Percentiles rank a stretch among this genome's conserved stretches.
Conservation (phyloP, 1,140 invertebrate genomes). For the Neotoxoptera formosana region DNA sequence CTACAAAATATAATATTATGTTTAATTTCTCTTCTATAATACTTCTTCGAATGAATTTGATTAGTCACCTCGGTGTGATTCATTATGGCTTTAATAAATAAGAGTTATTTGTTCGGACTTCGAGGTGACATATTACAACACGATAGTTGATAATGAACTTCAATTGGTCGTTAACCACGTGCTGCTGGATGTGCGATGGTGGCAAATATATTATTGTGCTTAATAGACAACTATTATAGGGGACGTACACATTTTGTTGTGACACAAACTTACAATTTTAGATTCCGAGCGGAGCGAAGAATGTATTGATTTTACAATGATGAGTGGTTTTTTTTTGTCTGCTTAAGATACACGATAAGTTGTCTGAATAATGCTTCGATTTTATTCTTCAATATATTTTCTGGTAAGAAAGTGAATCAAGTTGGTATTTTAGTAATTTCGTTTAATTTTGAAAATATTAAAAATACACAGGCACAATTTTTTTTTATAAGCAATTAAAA, state of each 20-base stretch:
- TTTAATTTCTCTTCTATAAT: neutral
- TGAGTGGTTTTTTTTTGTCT: no score
- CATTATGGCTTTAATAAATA: neutral
- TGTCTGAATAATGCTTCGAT: no score
- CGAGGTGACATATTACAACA: neutral
- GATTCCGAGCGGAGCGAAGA: no score
- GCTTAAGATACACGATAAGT: no score
- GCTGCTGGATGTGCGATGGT: neutral
- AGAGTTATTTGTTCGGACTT: neutral
- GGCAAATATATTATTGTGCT: neutral
- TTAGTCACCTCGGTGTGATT: neutral
- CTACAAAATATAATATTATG: neutral
- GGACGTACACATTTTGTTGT: neutral
- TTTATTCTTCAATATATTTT: no score
- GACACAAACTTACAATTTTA: neutral
- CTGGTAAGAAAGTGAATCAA: no score
- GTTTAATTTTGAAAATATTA: no score
- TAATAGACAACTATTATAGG: neutral
- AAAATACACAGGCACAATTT: no score
- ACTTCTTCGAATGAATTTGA: neutral
- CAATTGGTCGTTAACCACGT: conserved; percentile 17
- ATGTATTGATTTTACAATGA: no score
- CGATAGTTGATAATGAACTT: neutral
- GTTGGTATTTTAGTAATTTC: no score
- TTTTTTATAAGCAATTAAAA: no score